These are phyloP conservation scores for Dissostichus mawsoni DNA, from an alignment of 2,113 vertebrate genomes.

Conservation along the genomic window DNA sequence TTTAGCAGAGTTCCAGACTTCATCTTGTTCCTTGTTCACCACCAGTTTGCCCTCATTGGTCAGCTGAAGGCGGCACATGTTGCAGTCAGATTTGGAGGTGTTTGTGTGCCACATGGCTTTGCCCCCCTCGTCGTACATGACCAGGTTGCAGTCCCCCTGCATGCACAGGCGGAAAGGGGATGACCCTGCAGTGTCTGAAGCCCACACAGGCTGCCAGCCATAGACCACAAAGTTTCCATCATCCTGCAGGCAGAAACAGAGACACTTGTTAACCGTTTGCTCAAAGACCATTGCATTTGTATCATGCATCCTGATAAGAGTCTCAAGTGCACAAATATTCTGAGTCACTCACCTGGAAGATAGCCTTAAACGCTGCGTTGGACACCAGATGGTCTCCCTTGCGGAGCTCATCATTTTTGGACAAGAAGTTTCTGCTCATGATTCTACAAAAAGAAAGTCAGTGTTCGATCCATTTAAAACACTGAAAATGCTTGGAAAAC, in stretches of 20 bases:
- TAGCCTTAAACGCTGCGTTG: constrained; percentile 48
- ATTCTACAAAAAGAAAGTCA: constrained; percentile 33
- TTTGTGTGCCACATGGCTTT: constrained; percentile 23
- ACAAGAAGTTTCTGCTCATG: constrained; percentile 68
- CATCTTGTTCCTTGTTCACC: background rate
- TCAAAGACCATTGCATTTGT: background rate
- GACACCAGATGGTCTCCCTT: constrained; percentile 57
- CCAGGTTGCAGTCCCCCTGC: constrained; percentile 69
- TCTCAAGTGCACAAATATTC: background rate
- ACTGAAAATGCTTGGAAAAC: no score
- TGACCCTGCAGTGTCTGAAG: background rate
- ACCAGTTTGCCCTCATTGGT: constrained; percentile 40
- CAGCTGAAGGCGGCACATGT: constrained; percentile 32
- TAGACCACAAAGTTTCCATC: constrained; percentile 68
- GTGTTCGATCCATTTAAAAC: no score
- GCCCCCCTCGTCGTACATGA: constrained; percentile 42
- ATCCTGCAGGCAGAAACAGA: constrained; percentile 30
- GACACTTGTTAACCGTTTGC: background rate
- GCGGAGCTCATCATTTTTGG: constrained; percentile 54
- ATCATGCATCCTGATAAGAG: background rate
- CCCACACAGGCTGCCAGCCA: constrained; percentile 48
- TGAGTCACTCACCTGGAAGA: constrained; percentile 56
- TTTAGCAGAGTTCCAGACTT: constrained; percentile 27
- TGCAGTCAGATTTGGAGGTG: accelerated
- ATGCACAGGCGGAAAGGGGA: constrained; percentile 19